Evolutionary conservation across 2,888 invertebrate species (phyloP).

Genomic region (Dasysyrphus tricinctus): DNA sequence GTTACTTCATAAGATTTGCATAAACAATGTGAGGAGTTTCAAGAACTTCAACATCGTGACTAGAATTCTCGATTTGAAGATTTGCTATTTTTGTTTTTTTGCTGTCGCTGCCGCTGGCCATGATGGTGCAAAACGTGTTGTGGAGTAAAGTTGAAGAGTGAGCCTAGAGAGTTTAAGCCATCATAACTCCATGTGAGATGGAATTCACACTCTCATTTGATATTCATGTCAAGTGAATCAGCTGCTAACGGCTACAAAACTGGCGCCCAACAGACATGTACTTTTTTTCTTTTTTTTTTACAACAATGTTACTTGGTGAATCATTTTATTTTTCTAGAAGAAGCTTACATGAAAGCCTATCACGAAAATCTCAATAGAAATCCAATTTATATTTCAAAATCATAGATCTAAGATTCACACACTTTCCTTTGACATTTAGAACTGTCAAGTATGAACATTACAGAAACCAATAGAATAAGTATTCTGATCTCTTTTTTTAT

Average conservation of each 20-base stretch:
- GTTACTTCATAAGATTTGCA: conserved; percentile 67
- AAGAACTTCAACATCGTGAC: conserved; percentile 68
- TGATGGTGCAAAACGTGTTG: conserved; percentile 41
- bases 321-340: conserved; percentile 21
- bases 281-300: neutral
- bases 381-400: neutral
- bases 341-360: neutral
- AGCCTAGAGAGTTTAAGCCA: conserved; percentile 40
- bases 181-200: conserved; percentile 25
- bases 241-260: conserved; percentile 51
- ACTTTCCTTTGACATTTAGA: conserved; percentile 7
- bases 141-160: conserved; percentile 27
- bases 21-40: conserved; percentile 57
- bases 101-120: neutral
- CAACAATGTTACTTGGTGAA: neutral
- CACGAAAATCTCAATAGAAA: neutral
- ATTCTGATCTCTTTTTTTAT: conserved; percentile 17
- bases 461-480: neutral
- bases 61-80: conserved; percentile 58
- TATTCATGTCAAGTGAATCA: conserved; percentile 58
- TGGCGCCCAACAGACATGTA: conserved; percentile 56
- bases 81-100: conserved; percentile 35
- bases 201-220: conserved; percentile 63
- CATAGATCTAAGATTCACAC: neutral
- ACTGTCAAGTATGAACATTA: conserved; percentile 13